These are phyloP conservation scores for Pseudococcus viburni DNA, from an alignment of 2,888 invertebrate species.

Conservation along the genomic window DNA sequence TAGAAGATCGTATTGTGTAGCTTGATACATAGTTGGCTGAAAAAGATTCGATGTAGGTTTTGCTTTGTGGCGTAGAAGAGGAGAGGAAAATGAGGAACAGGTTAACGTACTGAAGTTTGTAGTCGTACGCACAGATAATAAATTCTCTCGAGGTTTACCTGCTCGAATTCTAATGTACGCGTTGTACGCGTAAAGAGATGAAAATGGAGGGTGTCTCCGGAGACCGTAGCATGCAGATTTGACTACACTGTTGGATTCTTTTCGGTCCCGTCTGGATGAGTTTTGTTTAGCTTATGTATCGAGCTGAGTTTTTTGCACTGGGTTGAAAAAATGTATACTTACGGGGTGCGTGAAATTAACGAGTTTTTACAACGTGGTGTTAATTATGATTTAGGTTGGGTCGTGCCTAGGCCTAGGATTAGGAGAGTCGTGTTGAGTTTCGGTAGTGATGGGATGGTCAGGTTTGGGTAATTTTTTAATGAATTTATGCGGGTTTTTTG, in stretches of 20 bases:
- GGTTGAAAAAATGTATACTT: background rate
- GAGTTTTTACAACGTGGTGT: background rate
- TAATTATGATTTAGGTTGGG: background rate
- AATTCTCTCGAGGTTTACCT: too few species aligned
- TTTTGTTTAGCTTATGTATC: background rate
- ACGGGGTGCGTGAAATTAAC: background rate
- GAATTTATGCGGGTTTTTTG: too few species aligned
- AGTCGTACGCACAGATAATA: too few species aligned
- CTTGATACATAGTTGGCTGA: too few species aligned
- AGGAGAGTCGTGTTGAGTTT: too few species aligned
- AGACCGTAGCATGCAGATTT: background rate
- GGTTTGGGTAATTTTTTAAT: background rate
- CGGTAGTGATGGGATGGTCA: background rate
- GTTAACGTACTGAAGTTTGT: too few species aligned
- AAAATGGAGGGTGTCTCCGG: background rate
- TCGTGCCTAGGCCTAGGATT: background rate
- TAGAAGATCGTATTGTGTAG: too few species aligned
- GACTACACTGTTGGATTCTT: background rate
- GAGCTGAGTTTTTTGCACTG: background rate
- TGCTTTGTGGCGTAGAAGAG: too few species aligned
- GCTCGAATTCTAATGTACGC: too few species aligned
- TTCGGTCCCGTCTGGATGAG: background rate
- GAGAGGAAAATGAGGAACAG: too few species aligned
- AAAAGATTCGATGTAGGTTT: too few species aligned
- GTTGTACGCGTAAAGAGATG: background rate